These are phyloP conservation scores for Antennarius maculatus DNA, from an alignment of 2,797 vertebrate species.

Conservation along the genomic window DNA sequence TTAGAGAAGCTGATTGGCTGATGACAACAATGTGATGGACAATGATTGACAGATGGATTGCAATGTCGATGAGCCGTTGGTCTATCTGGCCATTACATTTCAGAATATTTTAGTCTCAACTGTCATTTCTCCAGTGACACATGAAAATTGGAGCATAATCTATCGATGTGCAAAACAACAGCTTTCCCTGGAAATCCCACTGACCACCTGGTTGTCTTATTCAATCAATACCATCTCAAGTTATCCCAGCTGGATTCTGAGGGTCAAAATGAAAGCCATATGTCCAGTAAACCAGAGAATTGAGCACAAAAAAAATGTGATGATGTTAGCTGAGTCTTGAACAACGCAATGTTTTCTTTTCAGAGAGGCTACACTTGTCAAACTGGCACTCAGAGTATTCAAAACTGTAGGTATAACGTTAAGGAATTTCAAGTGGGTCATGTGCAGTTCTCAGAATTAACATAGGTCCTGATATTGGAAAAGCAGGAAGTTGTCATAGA, in stretches of 20 bases:
- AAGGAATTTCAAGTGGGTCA: slow-evolving; percentile 67
- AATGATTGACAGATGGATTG: slow-evolving; percentile 66
- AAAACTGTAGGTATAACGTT: slow-evolving; percentile 44
- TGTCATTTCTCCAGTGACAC: slow-evolving; percentile 60
- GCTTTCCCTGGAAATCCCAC: slow-evolving; percentile 56
- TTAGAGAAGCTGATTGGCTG: slow-evolving; percentile 36
- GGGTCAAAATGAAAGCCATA: slow-evolving; percentile 68
- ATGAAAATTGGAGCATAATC: slow-evolving; percentile 45
- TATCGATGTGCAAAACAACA: slow-evolving; percentile 58
- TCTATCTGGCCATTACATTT: slow-evolving; percentile 46
- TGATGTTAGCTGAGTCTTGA: slow-evolving; percentile 21
- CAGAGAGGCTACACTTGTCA: slow-evolving; percentile 42
- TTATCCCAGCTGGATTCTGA: slow-evolving; percentile 65
- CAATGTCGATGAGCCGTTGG: slow-evolving; percentile 50
- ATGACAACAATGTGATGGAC: slow-evolving; percentile 40
- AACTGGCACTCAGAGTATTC: slow-evolving; percentile 38
- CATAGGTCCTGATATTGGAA: slow-evolving; percentile 78
- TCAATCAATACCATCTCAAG: slow-evolving; percentile 71
- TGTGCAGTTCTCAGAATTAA: slow-evolving; percentile 76
- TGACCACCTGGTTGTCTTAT: slow-evolving; percentile 71
- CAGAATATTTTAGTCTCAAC: slow-evolving; percentile 57
- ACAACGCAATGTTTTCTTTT: slow-evolving; percentile 42
- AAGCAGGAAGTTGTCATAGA: slow-evolving; percentile 76
- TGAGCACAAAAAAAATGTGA: slow-evolving; percentile 13
- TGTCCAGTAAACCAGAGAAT: slow-evolving; percentile 53